Percentiles rank a stretch among this genome's conserved stretches.
Conservation (phyloP, 2,797 vertebrate genomes). For the Anguilla megastoma region DNA sequence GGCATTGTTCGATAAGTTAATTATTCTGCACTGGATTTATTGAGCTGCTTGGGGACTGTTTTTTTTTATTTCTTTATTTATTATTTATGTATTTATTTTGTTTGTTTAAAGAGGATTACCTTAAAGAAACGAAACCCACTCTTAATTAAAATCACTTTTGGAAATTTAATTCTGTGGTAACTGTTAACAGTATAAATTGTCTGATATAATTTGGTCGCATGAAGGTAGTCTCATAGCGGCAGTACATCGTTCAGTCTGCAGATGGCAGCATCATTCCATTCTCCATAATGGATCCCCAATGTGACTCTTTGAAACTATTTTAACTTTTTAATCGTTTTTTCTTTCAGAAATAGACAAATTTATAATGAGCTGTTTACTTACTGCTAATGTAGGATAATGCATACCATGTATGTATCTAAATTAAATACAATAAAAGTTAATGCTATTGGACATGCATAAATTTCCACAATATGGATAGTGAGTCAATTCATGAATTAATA, state of each 20-base stretch:
- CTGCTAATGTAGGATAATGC: neutral
- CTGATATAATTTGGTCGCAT: neutral
- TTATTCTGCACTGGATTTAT: neutral
- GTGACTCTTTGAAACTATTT: neutral
- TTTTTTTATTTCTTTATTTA: no score
- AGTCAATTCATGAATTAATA: neutral
- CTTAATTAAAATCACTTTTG: neutral
- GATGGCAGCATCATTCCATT: neutral
- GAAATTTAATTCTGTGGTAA: neutral
- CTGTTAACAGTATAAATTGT: neutral
- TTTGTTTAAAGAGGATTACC: no score
- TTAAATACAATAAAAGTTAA: neutral
- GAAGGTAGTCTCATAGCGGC: neutral
- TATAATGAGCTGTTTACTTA: neutral
- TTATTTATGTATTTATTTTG: no score
- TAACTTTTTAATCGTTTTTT: neutral
- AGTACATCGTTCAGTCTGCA: neutral
- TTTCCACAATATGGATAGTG: neutral
- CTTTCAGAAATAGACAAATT: neutral
- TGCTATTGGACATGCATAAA: neutral
- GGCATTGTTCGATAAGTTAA: no score
- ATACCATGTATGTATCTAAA: neutral
- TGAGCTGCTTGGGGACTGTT: no score
- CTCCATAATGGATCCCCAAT: neutral
- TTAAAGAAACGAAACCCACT: no score